Base-by-base conservation (phyloP, 2,113 vertebrate genomes). In the Brachionichthys hirsutus region DNA sequence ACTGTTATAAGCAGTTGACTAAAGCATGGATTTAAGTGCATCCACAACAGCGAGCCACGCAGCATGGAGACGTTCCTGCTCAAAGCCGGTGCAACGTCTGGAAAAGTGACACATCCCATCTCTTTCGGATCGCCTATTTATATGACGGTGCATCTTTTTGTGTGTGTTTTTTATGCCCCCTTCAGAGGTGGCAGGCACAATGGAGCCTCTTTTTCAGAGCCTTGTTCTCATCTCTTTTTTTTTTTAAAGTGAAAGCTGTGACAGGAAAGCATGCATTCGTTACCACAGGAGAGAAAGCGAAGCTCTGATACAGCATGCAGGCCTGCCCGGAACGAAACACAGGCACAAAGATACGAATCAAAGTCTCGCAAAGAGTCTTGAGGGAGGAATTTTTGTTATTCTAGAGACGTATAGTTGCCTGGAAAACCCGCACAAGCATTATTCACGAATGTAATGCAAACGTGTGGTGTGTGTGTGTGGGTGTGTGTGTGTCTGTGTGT, bases 1-100 rank as follows among this genome's bases (percentile, higher is more conserved):
- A 71, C 78, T 84, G 69, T 62, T 71, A 75, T 77, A 71, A 70
- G 48, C 44, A 67, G 68, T 63, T 81, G 85, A 83, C 73, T 78
- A 75, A n/a, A 84, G 64, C 68, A 41, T 9, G 20, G 81, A 81
- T 73, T 80, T 60, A 78, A 84, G 73, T 67, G 68, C 54, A 70
- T 67, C 61, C n/a, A n/a, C n/a, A n/a, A n/a, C n/a, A 36, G 55
- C 35, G 7, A 70, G 65, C 46, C 44, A 44, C 17, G 60, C 67
- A 52, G 57, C 69, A 62, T 57, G 60, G 38, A 67, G 48, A 66
- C 65, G 78, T 63, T 54, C 9, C 13, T 11, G 54, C 55, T 73
- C 34, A 60, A 75, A 75, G 55, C 68, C 3, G 18, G 65, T 52
- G 60, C 49, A 66, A 87, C 82, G 78, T 67, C 74, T 73, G 74